Percentiles rank a stretch among this genome's conserved stretches.
phyloP scores from a whole-genome alignment of 2,113 vertebrate species.

The Dolichallabes microphthalmus region DNA sequence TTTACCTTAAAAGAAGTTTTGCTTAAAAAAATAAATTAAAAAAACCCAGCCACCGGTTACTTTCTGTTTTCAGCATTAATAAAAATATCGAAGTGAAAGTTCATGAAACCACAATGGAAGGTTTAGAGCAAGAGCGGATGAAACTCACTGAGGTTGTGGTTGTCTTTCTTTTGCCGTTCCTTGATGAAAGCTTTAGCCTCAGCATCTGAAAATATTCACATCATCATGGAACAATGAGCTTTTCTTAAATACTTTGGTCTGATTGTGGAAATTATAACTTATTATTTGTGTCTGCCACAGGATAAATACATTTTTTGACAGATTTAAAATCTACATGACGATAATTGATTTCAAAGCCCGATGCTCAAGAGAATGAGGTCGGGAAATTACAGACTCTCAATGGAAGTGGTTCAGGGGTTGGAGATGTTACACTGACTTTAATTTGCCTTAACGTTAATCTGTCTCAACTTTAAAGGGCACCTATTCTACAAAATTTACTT shows the following conservation, averaged over 20 bases:
- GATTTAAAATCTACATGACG: not conserved
- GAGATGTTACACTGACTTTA: not conserved
- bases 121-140: not conserved
- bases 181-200: slow-evolving; percentile 82
- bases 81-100: not conserved
- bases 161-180: slow-evolving; percentile 90
- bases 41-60: not conserved
- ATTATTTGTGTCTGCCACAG: no score
- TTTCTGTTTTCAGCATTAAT: not conserved
- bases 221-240: not conserved
- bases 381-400: not conserved
- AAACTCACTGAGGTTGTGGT: slow-evolving; percentile 87
- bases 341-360: not conserved
- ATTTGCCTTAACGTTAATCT: not conserved
- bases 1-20: no score
- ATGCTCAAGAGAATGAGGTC: not conserved
- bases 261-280: not conserved
- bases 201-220: slow-evolving; percentile 63
- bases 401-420: not conserved
- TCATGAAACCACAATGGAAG: not conserved
- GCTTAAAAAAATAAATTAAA: no score
- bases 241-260: not conserved
- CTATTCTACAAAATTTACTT: no score
- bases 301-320: not conserved
- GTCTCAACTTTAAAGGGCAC: not conserved